A percentile compares a stretch with the other conserved stretches of the same genome.
phyloP scores from a whole-genome alignment of 2,888 invertebrate species.

The Brachyptera putata region DNA sequence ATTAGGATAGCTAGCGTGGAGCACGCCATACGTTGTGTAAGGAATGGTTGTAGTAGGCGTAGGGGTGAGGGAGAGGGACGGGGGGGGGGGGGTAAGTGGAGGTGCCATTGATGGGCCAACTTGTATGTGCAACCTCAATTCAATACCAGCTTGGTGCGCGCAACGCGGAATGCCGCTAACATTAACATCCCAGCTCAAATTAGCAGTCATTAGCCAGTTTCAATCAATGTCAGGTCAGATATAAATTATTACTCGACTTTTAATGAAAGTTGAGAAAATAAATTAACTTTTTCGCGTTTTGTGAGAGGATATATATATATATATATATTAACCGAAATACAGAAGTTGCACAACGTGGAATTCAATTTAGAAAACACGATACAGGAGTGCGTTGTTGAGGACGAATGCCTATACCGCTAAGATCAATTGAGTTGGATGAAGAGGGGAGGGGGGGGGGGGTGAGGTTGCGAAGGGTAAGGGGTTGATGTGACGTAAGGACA shows the following conservation, averaged over 20 bases:
- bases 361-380: slow-evolving; percentile 13
- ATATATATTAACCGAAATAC: no score
- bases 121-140: not conserved
- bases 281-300: not conserved
- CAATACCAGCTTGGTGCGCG: slow-evolving; percentile 6
- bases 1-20: not conserved
- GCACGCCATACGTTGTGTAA: not conserved
- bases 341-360: no score
- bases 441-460: not conserved
- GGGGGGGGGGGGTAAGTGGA: not conserved
- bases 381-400: not conserved
- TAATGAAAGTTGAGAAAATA: slow-evolving; percentile 18
- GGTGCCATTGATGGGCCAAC: not conserved
- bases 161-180: not conserved
- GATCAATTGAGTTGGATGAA: not conserved
- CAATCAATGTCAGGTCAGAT: slow-evolving; percentile 13
- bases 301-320: no score
- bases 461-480: not conserved
- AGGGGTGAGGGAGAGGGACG: not conserved
- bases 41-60: not conserved
- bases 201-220: slow-evolving; percentile 14
- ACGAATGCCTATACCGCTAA: not conserved
- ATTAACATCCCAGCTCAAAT: not conserved
- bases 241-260: slow-evolving; percentile 11
- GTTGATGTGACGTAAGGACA: not conserved